Conservation (phyloP, 1,140 invertebrate genomes). For the Zaprionus nigranus region DNA sequence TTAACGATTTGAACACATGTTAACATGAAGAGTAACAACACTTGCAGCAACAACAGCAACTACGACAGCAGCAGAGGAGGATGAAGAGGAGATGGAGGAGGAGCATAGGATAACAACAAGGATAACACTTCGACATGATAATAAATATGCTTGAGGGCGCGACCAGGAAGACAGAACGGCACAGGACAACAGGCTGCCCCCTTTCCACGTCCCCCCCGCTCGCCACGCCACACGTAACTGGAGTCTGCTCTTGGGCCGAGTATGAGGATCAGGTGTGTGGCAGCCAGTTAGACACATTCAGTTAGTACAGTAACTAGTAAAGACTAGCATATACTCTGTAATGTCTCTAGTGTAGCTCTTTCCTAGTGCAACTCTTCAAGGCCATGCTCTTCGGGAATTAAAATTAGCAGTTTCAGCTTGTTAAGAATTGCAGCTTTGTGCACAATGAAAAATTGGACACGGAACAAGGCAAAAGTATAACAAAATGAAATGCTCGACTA, state of each 20-base stretch:
- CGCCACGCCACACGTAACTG: neutral
- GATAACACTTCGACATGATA: constrained; percentile 80
- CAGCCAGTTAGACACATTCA: neutral
- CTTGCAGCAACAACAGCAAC: constrained; percentile 51
- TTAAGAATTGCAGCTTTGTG: neutral
- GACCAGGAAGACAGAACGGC: constrained; percentile 3
- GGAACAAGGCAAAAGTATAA: neutral
- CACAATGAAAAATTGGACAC: neutral
- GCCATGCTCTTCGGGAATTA: too few relatives aligned
- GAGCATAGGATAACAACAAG: constrained; percentile 55
- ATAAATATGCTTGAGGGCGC: constrained; percentile 66
- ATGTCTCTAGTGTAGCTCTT: too few relatives aligned
- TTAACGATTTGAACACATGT: constrained; percentile 83
- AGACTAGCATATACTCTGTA: neutral
- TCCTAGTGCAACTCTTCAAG: neutral
- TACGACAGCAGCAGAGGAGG: constrained; percentile 1
- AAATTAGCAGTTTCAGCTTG: neutral
- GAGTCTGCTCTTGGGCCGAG: neutral
- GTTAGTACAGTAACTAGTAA: neutral
- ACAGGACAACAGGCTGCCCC: constrained; percentile 9
- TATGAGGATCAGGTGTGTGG: neutral
- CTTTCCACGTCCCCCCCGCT: neutral
- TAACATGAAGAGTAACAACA: constrained; percentile 78
- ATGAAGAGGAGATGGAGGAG: neutral
- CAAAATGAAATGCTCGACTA: neutral